Conservation (phyloP, 2,113 vertebrate genomes). For the Brachionichthys hirsutus region DNA sequence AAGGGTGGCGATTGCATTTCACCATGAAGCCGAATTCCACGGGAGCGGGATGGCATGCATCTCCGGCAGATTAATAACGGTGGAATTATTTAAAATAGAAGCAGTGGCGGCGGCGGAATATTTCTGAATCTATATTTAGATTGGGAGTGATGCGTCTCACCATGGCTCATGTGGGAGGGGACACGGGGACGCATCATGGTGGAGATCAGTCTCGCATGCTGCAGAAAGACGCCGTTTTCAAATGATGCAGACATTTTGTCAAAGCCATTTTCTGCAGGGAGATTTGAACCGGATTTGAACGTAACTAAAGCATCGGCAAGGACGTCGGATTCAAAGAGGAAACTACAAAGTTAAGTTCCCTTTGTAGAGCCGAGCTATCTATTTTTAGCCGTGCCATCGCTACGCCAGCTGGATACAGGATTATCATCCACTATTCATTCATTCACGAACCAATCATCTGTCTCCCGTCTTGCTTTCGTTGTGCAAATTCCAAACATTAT, state of each 20-base stretch:
- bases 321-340: background rate
- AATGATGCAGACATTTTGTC: conserved; percentile 28
- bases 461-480: conserved; percentile 31
- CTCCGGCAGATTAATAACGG: conserved; percentile 66
- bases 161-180: conserved; percentile 42
- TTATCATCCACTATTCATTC: conserved; percentile 40
- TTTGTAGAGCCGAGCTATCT: conserved; percentile 30
- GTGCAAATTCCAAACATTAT: conserved; percentile 55
- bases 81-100: conserved; percentile 71
- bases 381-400: conserved; percentile 59
- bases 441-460: conserved; percentile 46
- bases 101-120: conserved; percentile 51
- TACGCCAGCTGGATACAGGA: conserved; percentile 38
- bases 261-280: background rate
- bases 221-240: conserved; percentile 22
- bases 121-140: conserved; percentile 77
- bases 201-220: conserved; percentile 51
- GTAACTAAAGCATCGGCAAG: background rate
- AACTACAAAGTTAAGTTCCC: conserved; percentile 25
- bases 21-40: conserved; percentile 40
- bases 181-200: conserved; percentile 51
- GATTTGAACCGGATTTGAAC: background rate
- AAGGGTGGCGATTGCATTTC: conserved; percentile 16
- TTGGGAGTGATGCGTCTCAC: conserved; percentile 59
- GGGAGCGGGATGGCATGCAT: conserved; percentile 46